Conservation (phyloP, 2,113 vertebrate species). For the Prinia subflava region DNA sequence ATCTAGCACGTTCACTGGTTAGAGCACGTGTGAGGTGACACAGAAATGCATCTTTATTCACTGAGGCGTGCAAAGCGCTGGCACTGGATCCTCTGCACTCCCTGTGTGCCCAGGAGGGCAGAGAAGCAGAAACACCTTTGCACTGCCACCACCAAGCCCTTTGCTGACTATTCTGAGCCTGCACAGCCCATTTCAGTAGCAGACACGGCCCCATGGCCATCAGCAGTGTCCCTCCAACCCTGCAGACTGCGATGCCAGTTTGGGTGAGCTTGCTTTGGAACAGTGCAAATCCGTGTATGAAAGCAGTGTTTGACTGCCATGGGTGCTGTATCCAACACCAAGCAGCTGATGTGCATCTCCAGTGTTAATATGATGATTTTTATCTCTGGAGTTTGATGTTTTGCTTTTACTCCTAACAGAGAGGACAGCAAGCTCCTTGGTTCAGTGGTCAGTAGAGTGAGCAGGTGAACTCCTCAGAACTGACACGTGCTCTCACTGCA, state of each 20-base stretch:
- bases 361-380: not conserved
- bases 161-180: not conserved
- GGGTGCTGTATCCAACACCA: not conserved
- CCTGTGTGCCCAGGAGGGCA: not conserved
- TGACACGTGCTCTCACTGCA: not conserved
- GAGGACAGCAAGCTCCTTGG: not conserved
- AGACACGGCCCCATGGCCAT: not conserved
- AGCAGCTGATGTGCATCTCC: not conserved
- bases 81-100: not conserved
- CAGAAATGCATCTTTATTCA: not conserved
- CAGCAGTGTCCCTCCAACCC: fast-evolving
- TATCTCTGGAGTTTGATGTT: not conserved
- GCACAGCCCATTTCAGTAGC: fast-evolving
- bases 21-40: not conserved
- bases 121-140: not conserved
- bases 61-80: not conserved
- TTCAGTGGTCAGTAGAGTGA: not conserved
- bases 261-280: not conserved
- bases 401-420: constrained; percentile 23
- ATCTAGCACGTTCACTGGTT: not conserved
- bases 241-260: fast-evolving
- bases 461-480: not conserved
- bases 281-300: not conserved
- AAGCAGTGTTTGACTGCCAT: not conserved
- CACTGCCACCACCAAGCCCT: not conserved